Evolutionary conservation across 2,888 invertebrate species (phyloP).

Genomic region (Balanococcus diminutus): DNA sequence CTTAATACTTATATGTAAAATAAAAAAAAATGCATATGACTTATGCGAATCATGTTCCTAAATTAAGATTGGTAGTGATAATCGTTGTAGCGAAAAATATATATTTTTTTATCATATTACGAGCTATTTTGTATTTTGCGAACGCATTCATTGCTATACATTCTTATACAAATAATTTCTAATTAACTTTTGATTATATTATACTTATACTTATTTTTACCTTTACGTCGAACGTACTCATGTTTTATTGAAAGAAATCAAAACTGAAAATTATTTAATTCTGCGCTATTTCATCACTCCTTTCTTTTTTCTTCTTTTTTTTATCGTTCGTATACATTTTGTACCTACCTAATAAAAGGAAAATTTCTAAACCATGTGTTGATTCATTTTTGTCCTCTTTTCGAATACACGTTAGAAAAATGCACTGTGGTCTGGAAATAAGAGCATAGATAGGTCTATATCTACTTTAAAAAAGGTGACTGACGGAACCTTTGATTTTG

Average conservation of each 20-base stretch:
- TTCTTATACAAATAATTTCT: neutral
- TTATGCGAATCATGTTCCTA: constrained; percentile 48
- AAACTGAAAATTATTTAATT: neutral
- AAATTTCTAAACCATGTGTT: neutral
- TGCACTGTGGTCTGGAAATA: too few species aligned
- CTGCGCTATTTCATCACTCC: constrained; percentile 22
- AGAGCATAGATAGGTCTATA: neutral
- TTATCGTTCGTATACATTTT: constrained; percentile 22
- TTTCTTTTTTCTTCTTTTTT: constrained; percentile 11
- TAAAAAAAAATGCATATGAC: neutral
- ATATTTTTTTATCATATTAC: neutral
- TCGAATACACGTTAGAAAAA: neutral
- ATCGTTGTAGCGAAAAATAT: neutral
- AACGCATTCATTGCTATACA: neutral
- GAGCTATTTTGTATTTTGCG: constrained; percentile 11
- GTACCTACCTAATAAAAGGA: constrained; percentile 41
- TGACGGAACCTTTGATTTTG: neutral
- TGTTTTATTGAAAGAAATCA: neutral
- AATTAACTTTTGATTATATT: constrained; percentile 18
- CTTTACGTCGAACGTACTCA: too few species aligned
- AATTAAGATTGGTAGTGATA: constrained; percentile 46
- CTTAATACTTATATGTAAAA: neutral
- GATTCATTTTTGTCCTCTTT: neutral
- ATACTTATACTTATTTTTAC: neutral
- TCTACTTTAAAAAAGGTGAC: too few species aligned